A percentile compares a stretch with the other conserved stretches of the same genome.
These are phyloP conservation scores for Adelphocoris suturalis DNA, from an alignment of 2,888 invertebrate genomes.

Conservation along the genomic window DNA sequence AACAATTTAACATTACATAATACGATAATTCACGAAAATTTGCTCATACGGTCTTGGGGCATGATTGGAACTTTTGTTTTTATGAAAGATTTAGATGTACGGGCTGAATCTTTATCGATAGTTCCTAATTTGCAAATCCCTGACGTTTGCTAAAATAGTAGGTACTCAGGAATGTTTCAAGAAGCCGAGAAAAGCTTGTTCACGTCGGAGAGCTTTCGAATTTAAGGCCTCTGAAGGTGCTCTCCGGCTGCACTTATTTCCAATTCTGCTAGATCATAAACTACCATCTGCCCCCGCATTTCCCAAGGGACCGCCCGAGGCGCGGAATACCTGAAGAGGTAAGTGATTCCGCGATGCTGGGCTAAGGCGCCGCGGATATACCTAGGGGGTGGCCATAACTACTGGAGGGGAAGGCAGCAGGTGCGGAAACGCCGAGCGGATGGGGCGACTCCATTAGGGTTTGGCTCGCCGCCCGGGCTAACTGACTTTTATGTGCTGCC, in stretches of 20 bases:
- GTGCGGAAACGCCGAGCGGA: constrained; percentile 11
- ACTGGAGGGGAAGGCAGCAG: not conserved
- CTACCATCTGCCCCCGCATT: not conserved
- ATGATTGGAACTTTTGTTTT: no score
- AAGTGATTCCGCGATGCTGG: not conserved
- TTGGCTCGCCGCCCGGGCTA: constrained; percentile 32
- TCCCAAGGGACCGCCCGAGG: not conserved
- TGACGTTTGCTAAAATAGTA: not conserved
- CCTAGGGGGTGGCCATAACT: not conserved
- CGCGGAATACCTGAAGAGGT: not conserved
- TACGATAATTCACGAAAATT: no score
- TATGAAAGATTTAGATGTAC: no score
- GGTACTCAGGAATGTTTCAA: not conserved
- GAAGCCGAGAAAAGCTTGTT: not conserved
- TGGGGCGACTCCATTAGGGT: constrained; percentile 40
- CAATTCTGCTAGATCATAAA: constrained; percentile 16
- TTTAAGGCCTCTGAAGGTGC: not conserved
- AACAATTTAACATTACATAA: no score
- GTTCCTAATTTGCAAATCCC: not conserved
- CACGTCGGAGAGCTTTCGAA: not conserved
- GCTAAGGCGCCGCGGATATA: not conserved
- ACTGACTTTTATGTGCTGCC: constrained; percentile 46
- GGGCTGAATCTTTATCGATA: no score
- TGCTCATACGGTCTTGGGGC: no score
- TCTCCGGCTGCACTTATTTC: not conserved